Conservation (phyloP, 2,797 vertebrate species). For the Moxostoma hubbsi region DNA sequence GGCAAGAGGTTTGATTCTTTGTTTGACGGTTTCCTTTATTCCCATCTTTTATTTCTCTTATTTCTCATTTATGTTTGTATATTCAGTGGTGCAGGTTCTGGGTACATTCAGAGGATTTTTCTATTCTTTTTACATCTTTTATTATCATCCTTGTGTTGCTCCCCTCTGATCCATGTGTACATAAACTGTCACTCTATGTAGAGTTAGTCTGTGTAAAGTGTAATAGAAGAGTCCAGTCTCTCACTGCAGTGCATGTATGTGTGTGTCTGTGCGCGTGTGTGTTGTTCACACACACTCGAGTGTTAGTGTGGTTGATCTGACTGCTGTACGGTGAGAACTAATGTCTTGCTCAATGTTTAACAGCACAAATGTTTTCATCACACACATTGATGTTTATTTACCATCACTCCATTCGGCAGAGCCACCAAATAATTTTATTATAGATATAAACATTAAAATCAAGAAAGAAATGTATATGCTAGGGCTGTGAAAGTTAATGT, state of each 20-base stretch:
- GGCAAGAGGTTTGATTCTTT: background rate
- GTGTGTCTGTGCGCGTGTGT: conserved; percentile 5
- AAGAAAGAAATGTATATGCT: too few relatives aligned
- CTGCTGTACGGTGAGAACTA: background rate
- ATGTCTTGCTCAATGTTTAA: conserved; percentile 4
- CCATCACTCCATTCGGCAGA: too few relatives aligned
- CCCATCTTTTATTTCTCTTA: conserved; percentile 68
- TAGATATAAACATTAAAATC: too few relatives aligned
- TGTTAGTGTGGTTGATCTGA: conserved; percentile 2
- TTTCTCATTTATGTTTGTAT: conserved; percentile 79
- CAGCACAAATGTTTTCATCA: background rate
- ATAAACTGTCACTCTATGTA: conserved; percentile 37
- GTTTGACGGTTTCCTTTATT: conserved; percentile 39
- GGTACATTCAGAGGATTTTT: conserved; percentile 83
- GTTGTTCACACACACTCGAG: background rate
- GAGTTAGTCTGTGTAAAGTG: conserved; percentile 45
- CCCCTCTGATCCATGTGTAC: conserved; percentile 25
- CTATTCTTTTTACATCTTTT: conserved; percentile 57
- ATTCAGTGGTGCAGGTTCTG: conserved; percentile 90
- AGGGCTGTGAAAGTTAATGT: too few relatives aligned
- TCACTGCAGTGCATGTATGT: background rate
- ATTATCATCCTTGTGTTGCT: conserved; percentile 36
- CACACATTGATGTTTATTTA: too few relatives aligned
- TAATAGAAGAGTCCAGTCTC: conserved; percentile 46
- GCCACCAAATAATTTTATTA: too few relatives aligned